A percentile compares a stretch with the other conserved stretches of the same genome.
phyloP scores from a whole-genome alignment of 2,888 invertebrate genomes.

The Acrobasis repandana region DNA sequence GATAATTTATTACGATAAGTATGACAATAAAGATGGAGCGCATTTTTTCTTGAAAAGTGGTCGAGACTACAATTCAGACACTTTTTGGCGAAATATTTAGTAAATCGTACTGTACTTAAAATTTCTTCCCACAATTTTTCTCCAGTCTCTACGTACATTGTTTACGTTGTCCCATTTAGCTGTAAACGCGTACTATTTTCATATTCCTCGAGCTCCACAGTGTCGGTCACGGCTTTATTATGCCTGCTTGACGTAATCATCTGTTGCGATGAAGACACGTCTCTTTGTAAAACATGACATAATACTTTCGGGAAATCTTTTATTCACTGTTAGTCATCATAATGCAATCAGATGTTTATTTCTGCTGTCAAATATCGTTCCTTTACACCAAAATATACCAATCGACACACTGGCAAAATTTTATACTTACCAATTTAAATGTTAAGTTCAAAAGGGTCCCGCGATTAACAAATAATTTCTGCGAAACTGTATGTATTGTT shows the following conservation, averaged over 20 bases:
- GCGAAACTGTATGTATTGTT: too few species aligned
- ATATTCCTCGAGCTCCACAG: neutral
- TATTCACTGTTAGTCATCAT: too few species aligned
- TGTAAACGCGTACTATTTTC: slow-evolving; percentile 15
- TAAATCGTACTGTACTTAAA: too few species aligned
- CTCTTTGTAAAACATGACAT: slow-evolving; percentile 1
- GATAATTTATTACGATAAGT: too few species aligned
- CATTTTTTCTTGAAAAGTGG: too few species aligned
- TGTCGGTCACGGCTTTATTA: slow-evolving; percentile 2
- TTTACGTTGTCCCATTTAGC: slow-evolving; percentile 13
- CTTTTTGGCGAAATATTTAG: too few species aligned
- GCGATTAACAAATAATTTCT: too few species aligned
- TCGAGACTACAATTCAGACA: too few species aligned
- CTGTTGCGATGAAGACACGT: slow-evolving; percentile 5
- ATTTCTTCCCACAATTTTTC: neutral
- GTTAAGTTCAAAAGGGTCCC: too few species aligned
- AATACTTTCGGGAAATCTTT: neutral
- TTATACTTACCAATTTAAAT: too few species aligned
- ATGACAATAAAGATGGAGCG: too few species aligned
- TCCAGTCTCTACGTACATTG: neutral
- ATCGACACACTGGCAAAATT: neutral
- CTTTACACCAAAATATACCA: neutral
- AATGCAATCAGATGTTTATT: too few species aligned
- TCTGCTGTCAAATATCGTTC: neutral
- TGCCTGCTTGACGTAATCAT: neutral